Evolutionary conservation across 2,888 invertebrate genomes (phyloP).

Genomic region (Cacoxenus indagator): DNA sequence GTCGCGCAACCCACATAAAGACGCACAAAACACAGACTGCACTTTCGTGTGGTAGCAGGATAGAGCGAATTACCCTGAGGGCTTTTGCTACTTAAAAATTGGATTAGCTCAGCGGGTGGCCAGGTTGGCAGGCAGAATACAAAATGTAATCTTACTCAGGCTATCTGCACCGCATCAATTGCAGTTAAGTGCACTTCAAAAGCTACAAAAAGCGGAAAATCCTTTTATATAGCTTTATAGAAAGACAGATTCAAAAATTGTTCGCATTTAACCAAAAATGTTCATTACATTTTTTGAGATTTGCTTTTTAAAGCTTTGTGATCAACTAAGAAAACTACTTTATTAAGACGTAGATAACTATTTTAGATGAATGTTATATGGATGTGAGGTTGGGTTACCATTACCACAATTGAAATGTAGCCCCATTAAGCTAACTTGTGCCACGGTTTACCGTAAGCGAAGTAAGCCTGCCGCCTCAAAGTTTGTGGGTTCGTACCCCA

Average conservation of each 20-base stretch:
- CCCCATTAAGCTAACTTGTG: too few species aligned
- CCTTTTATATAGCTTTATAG: background rate
- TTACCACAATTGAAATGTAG: too few species aligned
- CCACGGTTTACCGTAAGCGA: too few species aligned
- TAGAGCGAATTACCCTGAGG: background rate
- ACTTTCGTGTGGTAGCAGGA: background rate
- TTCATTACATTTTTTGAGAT: too few species aligned
- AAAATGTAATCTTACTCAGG: background rate
- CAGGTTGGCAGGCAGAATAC: background rate
- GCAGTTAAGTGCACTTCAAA: background rate
- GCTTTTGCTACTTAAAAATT: background rate
- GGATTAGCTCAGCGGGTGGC: background rate
- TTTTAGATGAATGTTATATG: too few species aligned
- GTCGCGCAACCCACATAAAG: background rate
- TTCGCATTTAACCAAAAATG: background rate
- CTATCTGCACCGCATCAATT: background rate
- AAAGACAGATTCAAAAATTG: background rate
- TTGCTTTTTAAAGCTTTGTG: too few species aligned
- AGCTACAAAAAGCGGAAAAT: background rate
- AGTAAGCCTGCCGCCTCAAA: too few species aligned
- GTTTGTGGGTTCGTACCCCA: too few species aligned
- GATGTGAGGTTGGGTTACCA: too few species aligned
- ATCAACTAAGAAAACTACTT: too few species aligned
- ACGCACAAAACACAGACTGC: background rate
- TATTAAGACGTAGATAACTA: too few species aligned